Evolutionary conservation across 2,797 vertebrate genomes (phyloP).

Genomic region (Cichlasoma orientale): DNA sequence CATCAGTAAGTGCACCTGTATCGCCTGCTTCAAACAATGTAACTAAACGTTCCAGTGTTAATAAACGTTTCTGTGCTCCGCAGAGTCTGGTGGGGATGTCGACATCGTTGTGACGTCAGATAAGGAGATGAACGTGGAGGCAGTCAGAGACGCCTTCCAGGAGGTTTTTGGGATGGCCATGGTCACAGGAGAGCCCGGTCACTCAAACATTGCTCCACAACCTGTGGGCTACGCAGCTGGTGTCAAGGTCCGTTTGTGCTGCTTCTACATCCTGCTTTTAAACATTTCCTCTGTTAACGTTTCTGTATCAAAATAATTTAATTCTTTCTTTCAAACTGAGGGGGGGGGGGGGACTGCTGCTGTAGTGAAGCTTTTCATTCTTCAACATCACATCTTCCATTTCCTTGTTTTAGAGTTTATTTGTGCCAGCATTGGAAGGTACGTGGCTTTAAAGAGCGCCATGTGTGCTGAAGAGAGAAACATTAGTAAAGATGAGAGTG

Average conservation of each 20-base stretch:
- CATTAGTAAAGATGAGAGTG: not conserved
- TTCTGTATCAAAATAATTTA: too few relatives aligned
- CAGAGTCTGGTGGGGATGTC: conserved; percentile 94
- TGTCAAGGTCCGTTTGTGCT: conserved; percentile 84
- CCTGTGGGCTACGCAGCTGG: conserved; percentile 96
- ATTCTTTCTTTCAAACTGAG: too few relatives aligned
- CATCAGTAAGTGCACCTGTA: conserved; percentile 85
- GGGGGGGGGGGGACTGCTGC: too few relatives aligned
- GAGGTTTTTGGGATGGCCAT: conserved; percentile 95
- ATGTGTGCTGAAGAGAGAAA: not conserved
- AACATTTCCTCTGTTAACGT: not conserved
- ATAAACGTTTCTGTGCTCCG: not conserved
- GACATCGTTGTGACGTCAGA: conserved; percentile 94
- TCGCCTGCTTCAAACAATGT: not conserved
- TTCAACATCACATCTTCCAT: not conserved
- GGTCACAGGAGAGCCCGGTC: conserved; percentile 90
- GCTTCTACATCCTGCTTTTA: not conserved
- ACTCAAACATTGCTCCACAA: conserved; percentile 96
- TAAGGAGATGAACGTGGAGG: conserved; percentile 89
- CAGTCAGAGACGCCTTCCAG: conserved; percentile 94
- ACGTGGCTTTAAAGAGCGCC: not conserved
- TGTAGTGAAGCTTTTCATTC: not conserved
- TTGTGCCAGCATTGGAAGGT: not conserved
- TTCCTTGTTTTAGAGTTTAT: not conserved
- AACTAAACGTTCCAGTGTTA: not conserved